These are phyloP conservation scores for Sesamia inferens DNA, from an alignment of 2,888 invertebrate species.

Conservation along the genomic window DNA sequence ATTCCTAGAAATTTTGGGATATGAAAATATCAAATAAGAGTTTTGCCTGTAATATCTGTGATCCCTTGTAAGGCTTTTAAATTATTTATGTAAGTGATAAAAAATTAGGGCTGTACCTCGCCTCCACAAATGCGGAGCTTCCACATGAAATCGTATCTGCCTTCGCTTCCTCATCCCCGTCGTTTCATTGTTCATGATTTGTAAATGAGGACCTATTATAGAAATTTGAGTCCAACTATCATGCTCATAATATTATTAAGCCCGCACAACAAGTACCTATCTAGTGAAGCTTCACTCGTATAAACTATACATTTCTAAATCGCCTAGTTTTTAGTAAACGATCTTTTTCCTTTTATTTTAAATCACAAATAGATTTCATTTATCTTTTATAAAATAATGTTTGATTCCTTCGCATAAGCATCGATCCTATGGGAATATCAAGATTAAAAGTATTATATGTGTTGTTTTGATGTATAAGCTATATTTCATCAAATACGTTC, in stretches of 20 bases:
- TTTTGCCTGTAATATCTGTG: not conserved
- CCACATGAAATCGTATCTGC: not conserved
- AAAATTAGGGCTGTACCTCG: not conserved
- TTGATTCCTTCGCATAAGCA: not conserved
- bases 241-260: not conserved
- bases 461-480: no score
- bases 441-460: no score
- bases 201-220: not conserved
- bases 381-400: no score
- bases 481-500: no score
- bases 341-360: no score
- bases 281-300: not conserved
- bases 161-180: no score
- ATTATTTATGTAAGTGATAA: not conserved
- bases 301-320: not conserved
- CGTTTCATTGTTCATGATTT: no score
- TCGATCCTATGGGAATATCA: no score
- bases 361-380: not conserved
- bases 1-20: constrained; percentile 1
- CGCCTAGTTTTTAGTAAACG: not conserved
- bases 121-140: not conserved
- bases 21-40: not conserved
- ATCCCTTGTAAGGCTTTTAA: not conserved
- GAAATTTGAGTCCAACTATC: not conserved
- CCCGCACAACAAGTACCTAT: not conserved